A percentile compares a stretch with the other conserved stretches of the same genome.
phyloP scores from a whole-genome alignment of 2,797 vertebrate genomes.

The Enteromius viviparus region DNA sequence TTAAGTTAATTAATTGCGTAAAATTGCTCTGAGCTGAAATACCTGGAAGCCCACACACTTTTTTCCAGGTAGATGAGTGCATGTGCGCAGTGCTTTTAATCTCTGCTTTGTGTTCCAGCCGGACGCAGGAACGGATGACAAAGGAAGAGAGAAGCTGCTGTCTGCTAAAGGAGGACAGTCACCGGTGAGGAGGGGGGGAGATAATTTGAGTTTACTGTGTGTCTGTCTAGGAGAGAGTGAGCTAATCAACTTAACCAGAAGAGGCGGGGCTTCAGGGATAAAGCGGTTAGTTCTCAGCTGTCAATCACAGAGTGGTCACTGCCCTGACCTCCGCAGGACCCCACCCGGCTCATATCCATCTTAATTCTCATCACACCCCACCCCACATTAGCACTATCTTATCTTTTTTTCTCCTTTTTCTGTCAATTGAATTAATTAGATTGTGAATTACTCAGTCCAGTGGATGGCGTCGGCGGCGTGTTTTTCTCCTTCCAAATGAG shows the following conservation, averaged over 20 bases:
- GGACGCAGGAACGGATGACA: slow-evolving; percentile 56
- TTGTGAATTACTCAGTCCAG: background rate
- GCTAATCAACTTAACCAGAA: slow-evolving; percentile 59
- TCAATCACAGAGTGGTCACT: slow-evolving; percentile 43
- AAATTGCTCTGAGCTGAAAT: slow-evolving; percentile 32
- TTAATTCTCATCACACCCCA: background rate
- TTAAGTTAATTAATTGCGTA: background rate
- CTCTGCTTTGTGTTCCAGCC: slow-evolving; percentile 60
- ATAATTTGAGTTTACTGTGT: slow-evolving; percentile 42
- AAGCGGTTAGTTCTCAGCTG: slow-evolving; percentile 48
- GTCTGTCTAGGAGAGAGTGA: slow-evolving; percentile 43
- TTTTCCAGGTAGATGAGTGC: slow-evolving; percentile 15
- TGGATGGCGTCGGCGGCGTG: background rate
- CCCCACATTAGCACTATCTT: slow-evolving; percentile 3
- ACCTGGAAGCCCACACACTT: slow-evolving; percentile 3
- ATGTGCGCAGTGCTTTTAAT: slow-evolving; percentile 43
- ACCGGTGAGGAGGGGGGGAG: slow-evolving; percentile 45
- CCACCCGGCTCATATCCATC: background rate
- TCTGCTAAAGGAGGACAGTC: slow-evolving; percentile 60
- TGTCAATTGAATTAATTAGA: slow-evolving; percentile 15
- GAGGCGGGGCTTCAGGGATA: slow-evolving; percentile 66
- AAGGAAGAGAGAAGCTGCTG: slow-evolving; percentile 69
- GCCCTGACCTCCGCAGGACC: slow-evolving; percentile 22
- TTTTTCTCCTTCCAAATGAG: slow-evolving; percentile 18
- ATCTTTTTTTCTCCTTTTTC: background rate